Evolutionary conservation across 2,113 vertebrate genomes (phyloP).

Genomic region (Galeopterus variegatus): DNA sequence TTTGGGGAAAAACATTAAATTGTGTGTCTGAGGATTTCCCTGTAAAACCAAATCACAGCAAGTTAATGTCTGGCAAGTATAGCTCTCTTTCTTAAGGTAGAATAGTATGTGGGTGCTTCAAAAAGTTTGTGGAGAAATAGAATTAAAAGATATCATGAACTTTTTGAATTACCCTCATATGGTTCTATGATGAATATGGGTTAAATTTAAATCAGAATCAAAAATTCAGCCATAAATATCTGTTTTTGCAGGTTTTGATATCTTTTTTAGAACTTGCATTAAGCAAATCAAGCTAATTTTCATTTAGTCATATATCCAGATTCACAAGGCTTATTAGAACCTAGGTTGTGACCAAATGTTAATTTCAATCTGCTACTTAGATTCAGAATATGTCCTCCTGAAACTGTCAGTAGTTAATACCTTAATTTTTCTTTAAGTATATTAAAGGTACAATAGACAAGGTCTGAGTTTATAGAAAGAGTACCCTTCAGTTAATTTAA

Average conservation of each 20-base stretch:
- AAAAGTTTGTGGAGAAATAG: too few relatives aligned
- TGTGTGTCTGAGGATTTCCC: background rate
- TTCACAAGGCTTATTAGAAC: conserved; percentile 21
- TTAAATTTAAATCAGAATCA: conserved; percentile 32
- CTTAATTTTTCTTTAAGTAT: conserved; percentile 37
- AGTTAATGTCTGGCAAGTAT: background rate
- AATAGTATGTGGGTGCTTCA: background rate
- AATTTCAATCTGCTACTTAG: conserved; percentile 21
- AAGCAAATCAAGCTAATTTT: conserved; percentile 21
- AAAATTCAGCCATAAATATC: background rate
- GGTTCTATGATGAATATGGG: background rate
- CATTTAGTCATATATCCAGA: background rate
- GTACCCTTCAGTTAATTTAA: conserved; percentile 48
- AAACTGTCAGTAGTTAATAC: background rate
- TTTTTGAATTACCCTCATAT: background rate
- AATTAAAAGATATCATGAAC: too few relatives aligned
- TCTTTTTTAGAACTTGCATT: background rate
- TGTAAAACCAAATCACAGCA: conserved; percentile 9
- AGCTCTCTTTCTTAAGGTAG: conserved; percentile 16
- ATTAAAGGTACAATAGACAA: background rate
- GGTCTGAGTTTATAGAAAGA: background rate
- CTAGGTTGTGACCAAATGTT: background rate
- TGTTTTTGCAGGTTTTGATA: conserved; percentile 13
- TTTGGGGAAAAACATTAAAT: conserved; percentile 27
- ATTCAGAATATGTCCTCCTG: background rate